These are phyloP conservation scores for Plagiodera versicolora DNA, from an alignment of 2,888 invertebrate genomes.

Conservation along the genomic window DNA sequence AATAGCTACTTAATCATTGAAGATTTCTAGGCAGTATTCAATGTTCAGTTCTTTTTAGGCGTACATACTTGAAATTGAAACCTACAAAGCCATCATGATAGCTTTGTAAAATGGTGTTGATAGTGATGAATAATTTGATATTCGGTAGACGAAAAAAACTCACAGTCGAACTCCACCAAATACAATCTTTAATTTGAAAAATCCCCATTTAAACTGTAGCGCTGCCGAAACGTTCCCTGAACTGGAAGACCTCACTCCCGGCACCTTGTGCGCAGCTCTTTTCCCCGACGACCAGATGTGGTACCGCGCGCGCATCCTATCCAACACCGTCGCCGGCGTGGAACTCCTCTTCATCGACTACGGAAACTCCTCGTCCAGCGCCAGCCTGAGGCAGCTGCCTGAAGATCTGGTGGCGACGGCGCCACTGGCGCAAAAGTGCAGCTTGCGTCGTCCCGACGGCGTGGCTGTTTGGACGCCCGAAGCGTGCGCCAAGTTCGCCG, in stretches of 20 bases:
- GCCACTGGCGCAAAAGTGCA: slow-evolving; percentile 66
- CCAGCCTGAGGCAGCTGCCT: slow-evolving; percentile 63
- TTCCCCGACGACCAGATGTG: slow-evolving; percentile 68
- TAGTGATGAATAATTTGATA: no score
- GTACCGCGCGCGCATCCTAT: slow-evolving; percentile 67
- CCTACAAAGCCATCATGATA: no score
- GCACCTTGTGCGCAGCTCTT: slow-evolving; percentile 66
- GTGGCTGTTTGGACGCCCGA: slow-evolving; percentile 64
- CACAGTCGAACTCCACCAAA: no score
- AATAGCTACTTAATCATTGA: no score
- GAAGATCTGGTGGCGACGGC: slow-evolving; percentile 61
- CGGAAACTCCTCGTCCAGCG: slow-evolving; percentile 67
- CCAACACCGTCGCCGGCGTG: slow-evolving; percentile 59
- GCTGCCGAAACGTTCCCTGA: slow-evolving; percentile 57
- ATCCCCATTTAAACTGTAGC: background rate
- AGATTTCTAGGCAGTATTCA: no score
- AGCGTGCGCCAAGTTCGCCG: slow-evolving; percentile 67
- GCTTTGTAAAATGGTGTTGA: no score
- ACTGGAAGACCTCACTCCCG: slow-evolving; percentile 60
- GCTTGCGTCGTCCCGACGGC: slow-evolving; percentile 57
- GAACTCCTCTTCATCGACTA: slow-evolving; percentile 71
- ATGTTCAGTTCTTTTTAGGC: no score
- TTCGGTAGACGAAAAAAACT: no score
- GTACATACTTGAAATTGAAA: no score
- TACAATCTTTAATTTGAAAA: no score